Evolutionary conservation across 1,140 invertebrate genomes (phyloP).

Genomic region (Caenorhabditis inopinata): DNA sequence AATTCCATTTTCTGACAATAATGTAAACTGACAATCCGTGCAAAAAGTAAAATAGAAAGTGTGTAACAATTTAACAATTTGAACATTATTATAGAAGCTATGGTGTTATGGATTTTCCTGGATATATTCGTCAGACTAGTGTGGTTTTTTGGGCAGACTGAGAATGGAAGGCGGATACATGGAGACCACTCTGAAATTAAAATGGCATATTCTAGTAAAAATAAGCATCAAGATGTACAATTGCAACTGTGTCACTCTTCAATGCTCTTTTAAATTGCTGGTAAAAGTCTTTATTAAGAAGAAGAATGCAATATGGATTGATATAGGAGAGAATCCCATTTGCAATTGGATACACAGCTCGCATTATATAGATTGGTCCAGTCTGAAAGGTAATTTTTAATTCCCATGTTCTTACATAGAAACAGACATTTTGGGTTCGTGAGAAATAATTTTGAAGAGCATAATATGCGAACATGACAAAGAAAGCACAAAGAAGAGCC

Average conservation of each 20-base stretch:
- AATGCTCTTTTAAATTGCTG: background rate
- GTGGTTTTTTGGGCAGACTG: background rate
- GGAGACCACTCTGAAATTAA: background rate
- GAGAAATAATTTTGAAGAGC: slow-evolving; percentile 7
- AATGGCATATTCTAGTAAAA: background rate
- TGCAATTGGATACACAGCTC: background rate
- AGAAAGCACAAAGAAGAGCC: slow-evolving; percentile 6
- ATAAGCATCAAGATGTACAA: background rate
- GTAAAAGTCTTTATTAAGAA: background rate
- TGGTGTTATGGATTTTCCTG: too few species aligned
- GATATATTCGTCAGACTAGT: too few species aligned
- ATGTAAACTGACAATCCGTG: background rate
- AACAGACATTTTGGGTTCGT: background rate
- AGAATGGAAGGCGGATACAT: background rate
- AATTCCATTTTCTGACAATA: too few species aligned
- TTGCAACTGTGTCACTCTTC: background rate
- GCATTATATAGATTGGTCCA: slow-evolving; percentile 16
- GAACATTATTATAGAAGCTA: too few species aligned
- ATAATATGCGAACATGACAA: slow-evolving; percentile 14
- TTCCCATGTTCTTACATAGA: background rate
- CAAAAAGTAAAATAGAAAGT: background rate
- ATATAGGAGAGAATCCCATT: background rate
- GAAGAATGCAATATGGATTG: background rate
- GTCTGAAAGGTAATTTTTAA: background rate
- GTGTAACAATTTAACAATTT: too few species aligned